Evolutionary conservation across 2,113 vertebrate genomes (phyloP), one percentile per base, ranked within the genome.

Genomic region (Oceanodroma tethys): DNA sequence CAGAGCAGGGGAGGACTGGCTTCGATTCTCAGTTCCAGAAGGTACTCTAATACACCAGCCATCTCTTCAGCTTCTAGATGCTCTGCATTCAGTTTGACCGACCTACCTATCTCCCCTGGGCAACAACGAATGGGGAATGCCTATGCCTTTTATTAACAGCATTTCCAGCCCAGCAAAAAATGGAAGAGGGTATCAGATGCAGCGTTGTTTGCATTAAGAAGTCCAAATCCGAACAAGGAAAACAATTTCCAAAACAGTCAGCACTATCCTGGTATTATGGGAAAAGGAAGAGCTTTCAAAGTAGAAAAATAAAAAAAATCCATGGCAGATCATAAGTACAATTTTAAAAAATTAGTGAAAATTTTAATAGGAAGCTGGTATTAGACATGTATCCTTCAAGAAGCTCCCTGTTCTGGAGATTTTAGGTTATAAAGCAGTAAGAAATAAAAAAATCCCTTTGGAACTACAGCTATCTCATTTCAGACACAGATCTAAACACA

Each of bases 221-320:
- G 17, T 75, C 40, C 45, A 82, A 87, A 87, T 36, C 40, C 50
- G 65, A 88, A 68, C 70, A 82, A 85, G 70, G 73, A 95, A 89
- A 79, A 73, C n/a, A 10, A 71, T 62, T 81, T 96, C 70, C 43
- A 91, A 89, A 93, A 89, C 20, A 91, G 68, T 65, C 62, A 94
- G 19, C 40, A 75, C 53, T 93, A 72, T 84, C 81, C 73, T 82
- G 73, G 70, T 58, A 79, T 45, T 87, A 56, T 84, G 58, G 25
- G 32, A 65, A 83, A 81, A 89, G 66, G 76, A 95, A 94, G 81
- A 73, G 81, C 43, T 85, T 88, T 81, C 78, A 79, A 93, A 93
- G 73, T 27, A 84, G 32, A 79, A 78, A 88, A 89, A 84, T 20
- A 55, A 72, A 55, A 58, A 42, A 62, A 87, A 71, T 53, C 48